phyloP scores from a whole-genome alignment of 2,113 vertebrate species.

The Todiramphus saurophagus region DNA sequence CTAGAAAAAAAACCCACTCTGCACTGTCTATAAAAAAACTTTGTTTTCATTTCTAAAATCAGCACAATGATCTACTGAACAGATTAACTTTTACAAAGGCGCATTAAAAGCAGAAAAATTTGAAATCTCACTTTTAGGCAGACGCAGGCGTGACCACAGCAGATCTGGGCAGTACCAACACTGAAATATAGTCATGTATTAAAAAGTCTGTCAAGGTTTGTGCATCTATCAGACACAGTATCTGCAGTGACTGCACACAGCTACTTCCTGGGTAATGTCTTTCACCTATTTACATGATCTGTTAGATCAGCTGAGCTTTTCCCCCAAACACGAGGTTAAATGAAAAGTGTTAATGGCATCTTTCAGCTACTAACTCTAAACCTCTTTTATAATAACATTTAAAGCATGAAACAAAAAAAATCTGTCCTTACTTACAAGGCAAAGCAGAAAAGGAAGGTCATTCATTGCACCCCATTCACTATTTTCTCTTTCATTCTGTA shows the following conservation, averaged over 20 bases:
- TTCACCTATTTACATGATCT: constrained; percentile 31
- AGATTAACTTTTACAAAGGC: background rate
- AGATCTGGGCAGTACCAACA: background rate
- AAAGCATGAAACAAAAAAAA: constrained; percentile 40
- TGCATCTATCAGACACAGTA: background rate
- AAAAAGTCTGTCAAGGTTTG: background rate
- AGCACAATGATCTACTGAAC: background rate
- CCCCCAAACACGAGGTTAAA: constrained; percentile 29
- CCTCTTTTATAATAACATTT: constrained; percentile 28
- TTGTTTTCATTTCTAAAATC: background rate
- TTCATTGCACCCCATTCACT: constrained; percentile 70
- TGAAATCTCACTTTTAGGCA: background rate
- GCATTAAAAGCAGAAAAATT: background rate
- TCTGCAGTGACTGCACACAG: background rate
- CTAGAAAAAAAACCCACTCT: background rate
- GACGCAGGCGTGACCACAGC: background rate
- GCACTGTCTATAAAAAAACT: background rate
- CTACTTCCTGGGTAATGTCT: constrained; percentile 12
- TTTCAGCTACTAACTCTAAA: constrained; percentile 36
- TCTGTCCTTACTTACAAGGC: constrained; percentile 78
- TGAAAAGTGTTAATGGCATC: constrained; percentile 35
- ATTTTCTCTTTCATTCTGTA: constrained; percentile 71
- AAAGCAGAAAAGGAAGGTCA: constrained; percentile 71
- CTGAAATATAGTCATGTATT: background rate
- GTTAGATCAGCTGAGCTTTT: constrained; percentile 6